Base-by-base conservation (phyloP, 2,888 invertebrate genomes). In the Malthinus seriepunctatus region DNA sequence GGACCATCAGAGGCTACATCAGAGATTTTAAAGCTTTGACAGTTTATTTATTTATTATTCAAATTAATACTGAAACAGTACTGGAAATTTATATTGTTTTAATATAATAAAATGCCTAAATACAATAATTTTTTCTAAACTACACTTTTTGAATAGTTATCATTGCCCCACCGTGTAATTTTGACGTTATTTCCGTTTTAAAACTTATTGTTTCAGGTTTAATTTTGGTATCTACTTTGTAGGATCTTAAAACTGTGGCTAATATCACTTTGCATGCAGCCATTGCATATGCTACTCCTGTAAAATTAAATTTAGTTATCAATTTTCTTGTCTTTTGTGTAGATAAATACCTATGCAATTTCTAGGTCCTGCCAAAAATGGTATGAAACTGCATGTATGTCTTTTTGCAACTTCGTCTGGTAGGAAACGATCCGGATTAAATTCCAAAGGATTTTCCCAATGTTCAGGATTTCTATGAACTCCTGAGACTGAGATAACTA, bases 351-450 rank as follows among this genome's bases (percentile, higher is more conserved):
- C 83, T 66, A 82, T 80, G 67, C 83, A 83, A 67, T 82, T 81
- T 60, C 82, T 77, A 1, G 74, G 65, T 2, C 82, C 82, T 56
- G 73, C 71, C 53, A 82, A 81, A 60, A 82, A 83, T 0, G 82
- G 80, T 63, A 82, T 72, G 65, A 69, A 82, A 7, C 81, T 73
- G 56, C 79, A 81, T 1, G 81, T 80, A 63, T 80, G 81, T 52
- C 81, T 71, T 32, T 73, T 68, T 1, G 71, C 70, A 12, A 72
- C 74, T 64, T 78, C 76, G 66, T 85, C 83, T 0, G 83, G 81
- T 15, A 82, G 69, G 69, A 86, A 86, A 51, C 85, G 73, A 65
- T 85, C 84, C 0, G 86, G 86, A 62, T 83, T 76, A 72, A 86
- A 87, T 46, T 69, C 71, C 44, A 83, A 79, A 0, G 84, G 85